These are phyloP conservation scores for Tupaia chinensis DNA, from an alignment of 2,113 vertebrate species.

Conservation along the genomic window DNA sequence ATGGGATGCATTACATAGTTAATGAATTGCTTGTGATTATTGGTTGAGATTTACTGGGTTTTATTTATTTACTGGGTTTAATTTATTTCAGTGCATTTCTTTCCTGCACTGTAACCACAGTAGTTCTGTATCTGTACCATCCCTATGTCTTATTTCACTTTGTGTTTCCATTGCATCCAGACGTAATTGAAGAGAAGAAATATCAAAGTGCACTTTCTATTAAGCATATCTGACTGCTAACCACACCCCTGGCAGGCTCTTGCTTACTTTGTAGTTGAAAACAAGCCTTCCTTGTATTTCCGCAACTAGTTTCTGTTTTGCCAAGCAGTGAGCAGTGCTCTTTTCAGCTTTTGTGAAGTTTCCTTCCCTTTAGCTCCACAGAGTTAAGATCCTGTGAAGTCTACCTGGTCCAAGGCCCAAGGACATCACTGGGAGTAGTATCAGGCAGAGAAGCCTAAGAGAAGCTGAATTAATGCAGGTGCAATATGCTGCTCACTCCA, in stretches of 20 bases:
- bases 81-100: background rate
- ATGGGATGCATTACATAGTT: background rate
- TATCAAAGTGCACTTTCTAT: background rate
- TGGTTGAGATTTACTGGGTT: background rate
- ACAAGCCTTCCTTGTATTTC: background rate
- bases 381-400: background rate
- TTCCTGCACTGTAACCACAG: background rate
- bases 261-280: background rate
- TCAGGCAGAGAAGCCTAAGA: background rate
- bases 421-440: accelerated
- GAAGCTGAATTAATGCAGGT: background rate
- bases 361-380: background rate
- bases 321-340: background rate
- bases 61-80: background rate
- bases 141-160: background rate
- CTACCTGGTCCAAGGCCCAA: background rate
- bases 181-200: background rate
- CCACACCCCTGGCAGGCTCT: background rate
- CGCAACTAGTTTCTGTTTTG: background rate
- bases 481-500: background rate
- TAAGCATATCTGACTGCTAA: background rate
- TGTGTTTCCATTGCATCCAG: background rate
- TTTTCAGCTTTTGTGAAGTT: background rate
- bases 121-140: background rate
- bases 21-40: background rate